Base-by-base conservation (phyloP, 2,113 vertebrate genomes). In the Thryonomys swinderianus region DNA sequence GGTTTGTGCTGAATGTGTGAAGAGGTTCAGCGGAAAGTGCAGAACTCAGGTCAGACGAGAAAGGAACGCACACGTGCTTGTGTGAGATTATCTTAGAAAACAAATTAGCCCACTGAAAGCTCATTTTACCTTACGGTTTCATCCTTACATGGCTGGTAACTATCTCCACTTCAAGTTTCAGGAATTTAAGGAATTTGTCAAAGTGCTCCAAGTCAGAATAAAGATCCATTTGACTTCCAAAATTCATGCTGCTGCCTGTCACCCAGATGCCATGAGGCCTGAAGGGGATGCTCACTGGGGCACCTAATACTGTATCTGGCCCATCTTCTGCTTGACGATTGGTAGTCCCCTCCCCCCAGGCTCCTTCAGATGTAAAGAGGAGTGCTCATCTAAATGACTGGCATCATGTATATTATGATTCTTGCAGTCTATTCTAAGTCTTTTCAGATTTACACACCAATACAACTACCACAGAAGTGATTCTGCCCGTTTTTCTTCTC, bases 401-500 rank as follows among this genome's bases (percentile, higher is more conserved):
- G 61, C 27, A 79, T 25, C 73, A 90, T 42, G 40, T 42, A 61
- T 88, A 59, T 90, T 61, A 82, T 9, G 25, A 5, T 79, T 5
- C 5, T 73, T 92, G 20, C 42, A 90, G 53, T 92, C 90, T 64
- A 86, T 73, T 84, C 83, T 67, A 81, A 55, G n/a, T 59, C 67
- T 82, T 96, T 88, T 73, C 62, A 88, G 67, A 30, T 93, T 95
- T 84, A 83, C 40, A 64, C 66, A 67, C 45, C 51, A 57, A 69
- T 21, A 53, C 59, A 90, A 74, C 34, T 7, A 86, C 21, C 45
- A 61, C 13, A 94, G 57, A 73, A 90, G 83, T 13, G 42, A 79
- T 20, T 69, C 85, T 78, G 48, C 64, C 5, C 2, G 42, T 51
- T 85, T 85, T 69, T 64, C 37, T 95, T 42, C 23, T 86, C 48